Base-by-base conservation (phyloP, 2,888 invertebrate genomes). In the Nymphalis urticae region DNA sequence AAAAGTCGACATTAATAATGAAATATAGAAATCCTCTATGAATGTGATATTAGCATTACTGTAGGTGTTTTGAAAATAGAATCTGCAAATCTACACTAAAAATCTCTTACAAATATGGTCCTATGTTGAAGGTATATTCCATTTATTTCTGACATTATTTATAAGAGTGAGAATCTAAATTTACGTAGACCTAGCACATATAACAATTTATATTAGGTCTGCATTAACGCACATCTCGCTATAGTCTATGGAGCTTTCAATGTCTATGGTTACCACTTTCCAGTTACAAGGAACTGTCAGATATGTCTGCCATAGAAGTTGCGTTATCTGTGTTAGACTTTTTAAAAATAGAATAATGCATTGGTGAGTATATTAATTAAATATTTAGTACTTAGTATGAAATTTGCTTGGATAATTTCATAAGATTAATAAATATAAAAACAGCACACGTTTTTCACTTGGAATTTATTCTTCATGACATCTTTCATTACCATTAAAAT, bases 21-120 rank as follows among this genome's bases (percentile, higher is more conserved):
- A 65, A 71, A 58, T 70, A 62, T 51, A 48, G 62, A 68, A 76
- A 79, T 80, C 78, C 79, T 82, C 71, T 82, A 79, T 73, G 79
- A 81, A 79, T 90, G 90, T 91, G 91, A 89, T 89, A 89, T 82
- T 86, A 81, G 84, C 77, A 77, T 83, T 81, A 77, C 74, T 72
- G 68, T 62, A 71, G 66, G 62, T 69, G 61, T 50, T 60, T 59
- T 64, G 54, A 42, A 64, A 66, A 62, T 61, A 42, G 42, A 42
- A 42, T 42, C 42, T 42, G 42, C 10, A 66, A 58, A 62, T 62
- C 47, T 48, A 16, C 50, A 21, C 59, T 54, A 54, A 62, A 54
- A 66, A 62, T 66, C 48, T 66, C 66, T 32, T 54, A 16, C 32
- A 32, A 56, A 62, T 17, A 66, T 60, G 9, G 50, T 65, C 36